Base-by-base conservation (phyloP, 1,140 invertebrate genomes). In the Scylla paramamosain region DNA sequence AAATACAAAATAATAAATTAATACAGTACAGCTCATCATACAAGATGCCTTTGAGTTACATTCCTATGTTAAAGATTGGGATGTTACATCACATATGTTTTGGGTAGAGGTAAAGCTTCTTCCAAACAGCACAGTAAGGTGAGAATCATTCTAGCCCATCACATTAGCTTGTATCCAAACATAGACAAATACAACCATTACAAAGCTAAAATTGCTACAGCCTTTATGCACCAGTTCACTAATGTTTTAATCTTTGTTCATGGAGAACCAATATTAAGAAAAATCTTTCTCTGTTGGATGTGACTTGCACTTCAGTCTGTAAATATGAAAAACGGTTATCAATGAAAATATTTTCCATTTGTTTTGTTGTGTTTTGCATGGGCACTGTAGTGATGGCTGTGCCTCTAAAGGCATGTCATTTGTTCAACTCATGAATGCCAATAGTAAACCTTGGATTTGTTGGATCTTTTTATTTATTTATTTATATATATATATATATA, bases 211-310 rank as follows among this genome's bases (percentile, higher is more conserved):
- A 39, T 20, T 77, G 20, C n/a, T 10, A 67, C 20, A 12, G 20
- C 25, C 12, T 39, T 39, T 39, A n/a, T 77, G n/a, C 67, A 77
- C 67, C 1, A n/a, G 1, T 0, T n/a, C 67, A 77, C 6, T 20
- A 12, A 77, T 77, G 1, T 77, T 77, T 92, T 52, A 20, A 86
- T 91, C 6, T 45, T 96, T 39, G 39, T 39, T 97, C 97, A 95
- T 97, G 97, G 7, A 99, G 97, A 96, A 98, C 99, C 96, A 99
- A 99, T 92, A 99, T 97, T 29, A 98, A 6, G 99, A 98, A 97
- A 99, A 99, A 97, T 99, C 99, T 97, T 99, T 99, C 94, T 98
- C 97, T 10, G 97, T 98, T 96, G 98, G 98, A 14, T 98, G 99
- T 25, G 98, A 97, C 7, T 97, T 97, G 95, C 98, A 97, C 96